Percentiles rank a stretch among this genome's conserved stretches.
These are phyloP conservation scores for Gymnarchus niloticus DNA, from an alignment of 2,113 vertebrate genomes.

Conservation along the genomic window DNA sequence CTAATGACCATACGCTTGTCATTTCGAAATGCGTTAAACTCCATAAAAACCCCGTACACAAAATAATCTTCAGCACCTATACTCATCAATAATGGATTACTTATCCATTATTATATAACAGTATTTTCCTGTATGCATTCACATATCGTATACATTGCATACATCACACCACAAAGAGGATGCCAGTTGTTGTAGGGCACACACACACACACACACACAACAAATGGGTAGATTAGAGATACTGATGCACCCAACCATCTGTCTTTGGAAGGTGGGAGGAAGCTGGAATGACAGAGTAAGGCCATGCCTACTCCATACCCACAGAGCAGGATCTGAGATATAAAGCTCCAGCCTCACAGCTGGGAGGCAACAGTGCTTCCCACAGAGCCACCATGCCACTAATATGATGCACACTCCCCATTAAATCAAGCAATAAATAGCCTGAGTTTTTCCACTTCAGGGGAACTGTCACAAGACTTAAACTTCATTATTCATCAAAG, in stretches of 20 bases:
- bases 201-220: too few species aligned
- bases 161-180: neutral
- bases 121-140: neutral
- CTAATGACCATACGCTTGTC: too few species aligned
- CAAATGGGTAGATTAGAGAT: neutral
- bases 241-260: neutral
- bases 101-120: neutral
- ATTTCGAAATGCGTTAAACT: too few species aligned
- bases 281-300: too few species aligned
- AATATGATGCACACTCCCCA: neutral
- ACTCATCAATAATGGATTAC: neutral
- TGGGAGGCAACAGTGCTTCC: neutral
- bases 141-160: neutral
- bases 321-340: neutral
- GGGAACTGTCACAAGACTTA: neutral
- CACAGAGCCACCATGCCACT: neutral
- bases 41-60: too few species aligned
- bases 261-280: neutral
- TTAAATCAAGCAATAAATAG: neutral
- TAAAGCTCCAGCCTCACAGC: neutral
- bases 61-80: too few species aligned
- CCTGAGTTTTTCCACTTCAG: neutral
- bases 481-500: neutral
- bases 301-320: neutral
- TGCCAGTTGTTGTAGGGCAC: neutral